These are phyloP conservation scores for Carcharodon carcharias DNA, from an alignment of 2,797 vertebrate species.

Conservation along the genomic window DNA sequence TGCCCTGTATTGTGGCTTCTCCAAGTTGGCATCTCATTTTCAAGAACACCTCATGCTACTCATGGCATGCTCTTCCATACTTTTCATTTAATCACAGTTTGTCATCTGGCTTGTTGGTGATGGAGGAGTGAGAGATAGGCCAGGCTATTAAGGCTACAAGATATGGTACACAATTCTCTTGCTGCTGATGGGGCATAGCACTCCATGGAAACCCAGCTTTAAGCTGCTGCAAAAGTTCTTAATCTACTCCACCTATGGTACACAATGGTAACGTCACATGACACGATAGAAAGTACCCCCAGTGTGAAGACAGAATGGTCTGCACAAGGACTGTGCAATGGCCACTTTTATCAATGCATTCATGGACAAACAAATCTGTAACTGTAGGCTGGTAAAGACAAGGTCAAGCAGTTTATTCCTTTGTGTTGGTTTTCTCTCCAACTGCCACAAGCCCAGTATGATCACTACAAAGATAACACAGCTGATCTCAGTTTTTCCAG, in stretches of 20 bases:
- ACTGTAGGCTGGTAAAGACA: background rate
- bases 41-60: background rate
- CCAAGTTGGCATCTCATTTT: background rate
- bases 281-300: background rate
- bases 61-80: too few relatives aligned
- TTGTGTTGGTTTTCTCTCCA: background rate
- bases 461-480: background rate
- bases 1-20: background rate
- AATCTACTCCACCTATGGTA: background rate
- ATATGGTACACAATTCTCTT: background rate
- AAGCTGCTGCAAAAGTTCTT: background rate
- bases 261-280: background rate
- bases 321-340: background rate
- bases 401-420: background rate
- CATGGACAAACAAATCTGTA: background rate
- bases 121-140: background rate
- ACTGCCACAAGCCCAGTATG: background rate
- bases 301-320: background rate
- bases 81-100: background rate
- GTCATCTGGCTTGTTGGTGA: background rate
- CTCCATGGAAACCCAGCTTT: background rate
- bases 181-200: background rate
- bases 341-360: background rate
- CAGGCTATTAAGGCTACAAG: background rate
- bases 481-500: background rate